phyloP scores from a whole-genome alignment of 2,113 vertebrate species.

The Thinocorus orbignyianus region DNA sequence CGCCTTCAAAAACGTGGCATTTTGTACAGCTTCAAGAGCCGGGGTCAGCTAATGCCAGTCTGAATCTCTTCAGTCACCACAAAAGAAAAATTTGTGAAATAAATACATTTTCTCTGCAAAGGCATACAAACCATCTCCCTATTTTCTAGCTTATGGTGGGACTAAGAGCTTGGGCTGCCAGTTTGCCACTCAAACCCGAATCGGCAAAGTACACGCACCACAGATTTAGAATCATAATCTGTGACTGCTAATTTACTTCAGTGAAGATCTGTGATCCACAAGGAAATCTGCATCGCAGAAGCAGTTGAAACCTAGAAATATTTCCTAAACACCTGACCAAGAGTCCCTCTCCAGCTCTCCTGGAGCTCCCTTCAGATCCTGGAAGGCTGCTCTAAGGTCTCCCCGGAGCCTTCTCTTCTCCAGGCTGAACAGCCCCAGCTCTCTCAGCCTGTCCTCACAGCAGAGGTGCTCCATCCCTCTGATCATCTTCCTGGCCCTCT shows the following conservation, averaged over 20 bases:
- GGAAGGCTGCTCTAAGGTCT: no score
- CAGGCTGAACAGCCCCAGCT: no score
- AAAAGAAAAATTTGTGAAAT: not conserved
- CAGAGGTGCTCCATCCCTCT: no score
- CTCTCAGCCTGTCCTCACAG: no score
- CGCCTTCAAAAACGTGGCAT: not conserved
- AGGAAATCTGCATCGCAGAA: not conserved
- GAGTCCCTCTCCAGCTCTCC: no score
- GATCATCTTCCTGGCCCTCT: no score
- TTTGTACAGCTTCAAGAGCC: not conserved
- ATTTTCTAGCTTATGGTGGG: not conserved
- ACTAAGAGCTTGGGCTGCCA: not conserved
- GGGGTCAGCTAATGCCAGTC: not conserved
- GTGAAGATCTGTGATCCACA: not conserved
- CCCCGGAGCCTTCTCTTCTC: no score
- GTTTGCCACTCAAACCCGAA: not conserved
- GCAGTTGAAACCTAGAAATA: not conserved
- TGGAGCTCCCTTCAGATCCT: no score
- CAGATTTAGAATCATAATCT: not conserved
- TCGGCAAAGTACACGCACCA: not conserved
- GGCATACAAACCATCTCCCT: accelerated
- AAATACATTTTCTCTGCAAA: accelerated
- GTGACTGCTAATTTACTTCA: not conserved
- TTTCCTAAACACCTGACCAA: not conserved
- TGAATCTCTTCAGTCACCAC: not conserved